Conservation (phyloP, 2,888 invertebrate genomes). For the Margaritifera margaritifera region DNA sequence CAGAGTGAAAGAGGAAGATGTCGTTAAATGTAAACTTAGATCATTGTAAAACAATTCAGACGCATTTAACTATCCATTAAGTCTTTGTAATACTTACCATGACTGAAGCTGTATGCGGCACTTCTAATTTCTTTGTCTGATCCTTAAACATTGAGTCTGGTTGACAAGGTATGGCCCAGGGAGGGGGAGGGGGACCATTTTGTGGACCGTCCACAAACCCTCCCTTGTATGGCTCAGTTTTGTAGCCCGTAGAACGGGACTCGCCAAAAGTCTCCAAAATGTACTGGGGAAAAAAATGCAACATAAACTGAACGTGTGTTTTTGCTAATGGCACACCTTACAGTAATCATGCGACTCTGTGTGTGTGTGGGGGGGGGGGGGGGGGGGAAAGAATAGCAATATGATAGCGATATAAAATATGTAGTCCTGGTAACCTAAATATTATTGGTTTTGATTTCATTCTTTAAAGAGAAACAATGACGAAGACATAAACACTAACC, state of each 20-base stretch:
- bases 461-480: too few species aligned
- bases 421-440: too few species aligned
- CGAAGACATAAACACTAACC: too few species aligned
- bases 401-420: too few species aligned
- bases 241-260: constrained; percentile 74
- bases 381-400: too few species aligned
- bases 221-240: constrained; percentile 73
- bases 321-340: too few species aligned
- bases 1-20: neutral
- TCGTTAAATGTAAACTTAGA: neutral
- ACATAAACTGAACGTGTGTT: too few species aligned
- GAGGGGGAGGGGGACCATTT: constrained; percentile 63
- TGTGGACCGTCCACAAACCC: constrained; percentile 72
- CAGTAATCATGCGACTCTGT: too few species aligned
- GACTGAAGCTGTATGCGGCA: constrained; percentile 75
- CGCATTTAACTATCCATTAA: too few species aligned
- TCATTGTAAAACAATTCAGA: constrained; percentile 1
- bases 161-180: constrained; percentile 74
- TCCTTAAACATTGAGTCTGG: constrained; percentile 73
- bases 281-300: constrained; percentile 68
- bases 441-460: too few species aligned
- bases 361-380: too few species aligned
- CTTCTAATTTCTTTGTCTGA: constrained; percentile 73
- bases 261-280: constrained; percentile 76
- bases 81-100: constrained; percentile 68